Base-by-base conservation (phyloP, 2,113 vertebrate genomes). In the Myotis lucifugus region DNA sequence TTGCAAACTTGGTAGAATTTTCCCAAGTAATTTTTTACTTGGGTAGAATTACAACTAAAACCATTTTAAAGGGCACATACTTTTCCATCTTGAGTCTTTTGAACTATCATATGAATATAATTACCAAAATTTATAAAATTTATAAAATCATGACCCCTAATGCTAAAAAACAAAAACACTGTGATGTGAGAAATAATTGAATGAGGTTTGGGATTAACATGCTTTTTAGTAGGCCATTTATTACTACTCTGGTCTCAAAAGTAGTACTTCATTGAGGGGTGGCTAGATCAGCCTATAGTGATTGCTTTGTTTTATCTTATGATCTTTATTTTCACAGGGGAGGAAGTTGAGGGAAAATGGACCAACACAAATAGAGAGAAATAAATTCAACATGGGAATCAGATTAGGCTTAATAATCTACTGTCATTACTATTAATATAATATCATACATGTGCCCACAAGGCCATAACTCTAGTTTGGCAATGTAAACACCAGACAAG, bases 261-360 rank as follows among this genome's bases (percentile, higher is more conserved):
- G 25, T 61, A 32, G 37, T 79, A 13, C 25, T 91, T 96, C 88
- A 78, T 83, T 91, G 59, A 86, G 25, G 52, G 6, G 48, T 86
- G 82, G 9, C 5, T 56, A 78, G 17, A 19, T 86, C 34, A 85
- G 10, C 56, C 37, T 50, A 78, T 93, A 59, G 46, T 74, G 19
- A 94, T 42, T 83, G 64, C 29, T 92, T 95, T 95, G 73, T 25
- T 93, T 95, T 95, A 86, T 5, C 37, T 82, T 74, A 72, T 91
- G 50, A 77, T 19, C 8, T 89, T 74, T 92, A 32, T 82, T 90
- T 82, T 79, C 32, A 12, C 52, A 7, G 40, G 12, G 23, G 10
- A 64, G 61, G 34, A 5, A 95, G 29, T 32, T 42, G 32, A 78
- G 78, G 29, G 42, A 40, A 95, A 92, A 74, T 56, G 19, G 56